A percentile compares a stretch with the other conserved stretches of the same genome.
Conservation (phyloP, 2,113 vertebrate species). For the Psettodes erumei region DNA sequence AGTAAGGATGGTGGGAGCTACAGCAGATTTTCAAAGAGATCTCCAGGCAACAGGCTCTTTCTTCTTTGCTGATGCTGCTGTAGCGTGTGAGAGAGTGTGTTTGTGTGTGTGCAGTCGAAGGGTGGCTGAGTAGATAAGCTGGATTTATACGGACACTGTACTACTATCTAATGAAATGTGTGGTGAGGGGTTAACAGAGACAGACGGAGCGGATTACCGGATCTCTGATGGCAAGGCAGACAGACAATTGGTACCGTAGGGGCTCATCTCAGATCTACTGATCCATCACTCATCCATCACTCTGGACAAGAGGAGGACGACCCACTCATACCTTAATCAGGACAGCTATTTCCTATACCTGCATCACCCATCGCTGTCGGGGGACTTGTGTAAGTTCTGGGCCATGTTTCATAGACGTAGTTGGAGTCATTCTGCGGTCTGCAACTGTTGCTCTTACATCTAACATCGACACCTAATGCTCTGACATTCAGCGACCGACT, state of each 20-base stretch:
- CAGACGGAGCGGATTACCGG: slow-evolving; percentile 74
- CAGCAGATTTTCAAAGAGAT: slow-evolving; percentile 39
- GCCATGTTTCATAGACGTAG: slow-evolving; percentile 18
- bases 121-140: slow-evolving; percentile 64
- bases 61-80: slow-evolving; percentile 33
- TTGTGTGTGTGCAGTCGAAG: slow-evolving; percentile 33
- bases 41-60: slow-evolving; percentile 46
- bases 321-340: slow-evolving; percentile 38
- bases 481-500: slow-evolving; percentile 24
- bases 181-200: slow-evolving; percentile 52
- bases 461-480: slow-evolving; percentile 13
- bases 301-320: slow-evolving; percentile 16
- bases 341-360: slow-evolving; percentile 38
- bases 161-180: slow-evolving; percentile 62
- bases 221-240: slow-evolving; percentile 58
- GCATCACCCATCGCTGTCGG: slow-evolving; percentile 11
- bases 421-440: slow-evolving; percentile 11
- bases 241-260: slow-evolving; percentile 50
- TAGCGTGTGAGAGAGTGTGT: slow-evolving; percentile 15
- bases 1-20: slow-evolving; percentile 1
- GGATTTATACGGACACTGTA: slow-evolving; percentile 55
- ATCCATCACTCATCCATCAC: slow-evolving; percentile 45
- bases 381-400: slow-evolving; percentile 22
- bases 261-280: slow-evolving; percentile 48
- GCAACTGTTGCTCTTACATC: slow-evolving; percentile 54